Evolutionary conservation across 2,797 vertebrate genomes (phyloP).

Genomic region (Amniataba percoides): DNA sequence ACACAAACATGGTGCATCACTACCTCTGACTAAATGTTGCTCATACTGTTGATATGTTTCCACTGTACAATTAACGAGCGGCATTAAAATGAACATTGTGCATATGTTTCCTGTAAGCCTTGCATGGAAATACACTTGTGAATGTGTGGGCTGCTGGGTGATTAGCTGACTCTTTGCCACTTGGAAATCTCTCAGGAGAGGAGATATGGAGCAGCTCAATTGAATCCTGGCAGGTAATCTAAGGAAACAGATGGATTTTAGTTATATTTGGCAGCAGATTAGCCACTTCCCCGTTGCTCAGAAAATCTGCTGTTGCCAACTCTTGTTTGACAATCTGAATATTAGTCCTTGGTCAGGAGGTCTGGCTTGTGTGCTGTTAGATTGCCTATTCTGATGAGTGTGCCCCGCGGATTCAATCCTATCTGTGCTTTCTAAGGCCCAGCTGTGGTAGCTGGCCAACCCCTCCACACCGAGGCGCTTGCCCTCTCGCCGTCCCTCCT

Average conservation of each 20-base stretch:
- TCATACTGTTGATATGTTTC: slow-evolving; percentile 14
- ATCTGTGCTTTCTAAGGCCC: slow-evolving; percentile 77
- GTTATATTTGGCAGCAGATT: slow-evolving; percentile 86
- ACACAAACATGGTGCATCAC: slow-evolving; percentile 41
- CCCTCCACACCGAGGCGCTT: slow-evolving; percentile 56
- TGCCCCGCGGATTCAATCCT: slow-evolving; percentile 60
- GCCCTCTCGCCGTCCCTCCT: slow-evolving; percentile 50
- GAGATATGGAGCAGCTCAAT: slow-evolving; percentile 76
- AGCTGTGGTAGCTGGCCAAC: slow-evolving; percentile 70
- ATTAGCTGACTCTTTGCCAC: slow-evolving; percentile 76
- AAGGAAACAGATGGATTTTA: slow-evolving; percentile 86
- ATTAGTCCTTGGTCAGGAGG: slow-evolving; percentile 79
- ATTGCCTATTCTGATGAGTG: slow-evolving; percentile 76
- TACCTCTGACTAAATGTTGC: slow-evolving; percentile 36
- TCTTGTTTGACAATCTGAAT: slow-evolving; percentile 81
- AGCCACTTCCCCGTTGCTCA: slow-evolving; percentile 77
- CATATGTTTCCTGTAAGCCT: slow-evolving; percentile 51
- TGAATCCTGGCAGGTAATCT: slow-evolving; percentile 85
- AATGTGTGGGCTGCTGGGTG: slow-evolving; percentile 63
- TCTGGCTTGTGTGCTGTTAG: slow-evolving; percentile 63
- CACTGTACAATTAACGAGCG: slow-evolving; percentile 28
- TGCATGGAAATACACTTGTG: slow-evolving; percentile 62
- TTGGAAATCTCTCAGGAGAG: slow-evolving; percentile 70
- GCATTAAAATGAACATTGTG: slow-evolving; percentile 41
- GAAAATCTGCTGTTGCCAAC: slow-evolving; percentile 77